Base-by-base conservation (phyloP, 2,888 invertebrate genomes). In the Xestia rhomboidea region DNA sequence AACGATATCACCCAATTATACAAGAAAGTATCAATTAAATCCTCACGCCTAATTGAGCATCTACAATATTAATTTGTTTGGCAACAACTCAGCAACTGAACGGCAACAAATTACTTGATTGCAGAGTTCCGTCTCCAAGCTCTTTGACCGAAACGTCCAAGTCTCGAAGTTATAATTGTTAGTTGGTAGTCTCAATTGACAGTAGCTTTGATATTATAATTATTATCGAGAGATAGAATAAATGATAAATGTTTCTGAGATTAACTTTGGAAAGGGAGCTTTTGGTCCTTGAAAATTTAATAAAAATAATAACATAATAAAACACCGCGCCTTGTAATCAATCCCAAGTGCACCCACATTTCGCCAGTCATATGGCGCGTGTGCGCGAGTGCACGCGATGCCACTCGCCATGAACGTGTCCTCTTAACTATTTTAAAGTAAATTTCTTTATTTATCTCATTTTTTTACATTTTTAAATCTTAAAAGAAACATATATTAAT, bases 151-250 rank as follows among this genome's bases (percentile, higher is more conserved):
- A 68, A 68, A 68, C 44, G 15, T n/a, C 57, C 18, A 44, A 72
- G 75, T 79, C 11, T 51, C 51, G 6, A 76, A 70, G 80, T 80
- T 80, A 76, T 75, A 76, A 76, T 67, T 80, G 77, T 54, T 81
- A 68, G 66, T 73, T 81, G 41, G 49, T 44, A 68, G 30, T 54
- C 30, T 81, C n/a, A 41, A 57, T 69, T 57, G 79, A 30, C 2
- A 27, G 51, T 15, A 24, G 49, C 46, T 71, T 71, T 38, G 60
- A 60, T 34, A 18, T 21, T 54, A 64, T 34, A 34, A 18, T 21
- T 57, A 64, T 34, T 54, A 76, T 46, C 6, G 24, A 44, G 24
- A 15, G 18, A 30, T 15, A 60, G 44, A 5, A 46, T 46, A 46
- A 57, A 60, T 51, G 0, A 51, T 68, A 11, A 8, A 18, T 10